phyloP scores from a whole-genome alignment of 2,888 invertebrate species.

The Cryptosula pallasiana region DNA sequence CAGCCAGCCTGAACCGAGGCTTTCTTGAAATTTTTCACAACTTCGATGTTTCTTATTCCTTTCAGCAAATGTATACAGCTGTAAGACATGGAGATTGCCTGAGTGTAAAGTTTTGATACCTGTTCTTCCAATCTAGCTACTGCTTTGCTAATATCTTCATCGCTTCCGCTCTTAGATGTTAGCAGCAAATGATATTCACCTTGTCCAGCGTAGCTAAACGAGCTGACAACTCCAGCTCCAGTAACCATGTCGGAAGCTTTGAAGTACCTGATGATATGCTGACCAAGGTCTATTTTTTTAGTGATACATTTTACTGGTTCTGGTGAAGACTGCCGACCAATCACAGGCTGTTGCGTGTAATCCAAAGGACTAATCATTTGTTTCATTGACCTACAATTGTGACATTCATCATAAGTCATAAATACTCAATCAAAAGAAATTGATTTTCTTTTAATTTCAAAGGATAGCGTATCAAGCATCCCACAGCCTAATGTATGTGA shows the following conservation, averaged over 20 bases:
- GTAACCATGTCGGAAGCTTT: background rate
- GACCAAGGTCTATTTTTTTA: background rate
- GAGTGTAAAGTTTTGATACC: background rate
- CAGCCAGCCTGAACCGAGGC: background rate
- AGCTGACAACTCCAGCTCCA: background rate
- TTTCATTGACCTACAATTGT: too few species aligned
- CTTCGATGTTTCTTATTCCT: background rate
- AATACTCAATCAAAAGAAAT: too few species aligned
- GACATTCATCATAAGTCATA: too few species aligned
- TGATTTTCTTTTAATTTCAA: too few species aligned
- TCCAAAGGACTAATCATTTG: too few species aligned
- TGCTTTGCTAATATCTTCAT: background rate
- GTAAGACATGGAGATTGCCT: background rate
- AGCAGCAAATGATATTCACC: background rate
- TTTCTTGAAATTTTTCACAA: background rate
- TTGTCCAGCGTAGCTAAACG: background rate
- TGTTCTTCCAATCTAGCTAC: background rate
- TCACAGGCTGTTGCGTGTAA: too few species aligned
- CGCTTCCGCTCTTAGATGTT: background rate
- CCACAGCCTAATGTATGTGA: too few species aligned
- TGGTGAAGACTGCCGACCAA: background rate
- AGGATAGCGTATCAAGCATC: too few species aligned
- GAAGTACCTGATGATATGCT: background rate
- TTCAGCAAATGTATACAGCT: background rate
- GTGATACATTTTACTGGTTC: background rate